A percentile compares a stretch with the other conserved stretches of the same genome.
phyloP scores from a whole-genome alignment of 2,888 invertebrate genomes.

The Chymomyza caudatula region DNA sequence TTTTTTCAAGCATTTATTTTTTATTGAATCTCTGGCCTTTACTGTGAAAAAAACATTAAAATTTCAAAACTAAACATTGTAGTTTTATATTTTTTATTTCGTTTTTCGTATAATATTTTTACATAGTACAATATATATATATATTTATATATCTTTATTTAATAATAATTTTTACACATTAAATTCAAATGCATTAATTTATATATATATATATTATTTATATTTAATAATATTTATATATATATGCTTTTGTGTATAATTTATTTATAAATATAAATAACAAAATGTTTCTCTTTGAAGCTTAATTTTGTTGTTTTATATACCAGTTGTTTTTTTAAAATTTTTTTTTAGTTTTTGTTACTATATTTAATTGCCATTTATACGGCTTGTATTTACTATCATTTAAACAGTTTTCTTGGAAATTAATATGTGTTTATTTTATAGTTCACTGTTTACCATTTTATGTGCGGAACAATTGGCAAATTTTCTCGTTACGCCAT shows the following conservation, averaged over 20 bases:
- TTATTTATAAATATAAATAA: constrained; percentile 74
- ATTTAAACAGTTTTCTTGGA: constrained; percentile 14
- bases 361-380: constrained; percentile 46
- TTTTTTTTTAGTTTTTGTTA: constrained; percentile 31
- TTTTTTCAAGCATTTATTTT: not conserved
- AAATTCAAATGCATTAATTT: constrained; percentile 66
- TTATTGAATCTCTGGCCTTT: constrained; percentile 7
- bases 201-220: constrained; percentile 34
- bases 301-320: constrained; percentile 22
- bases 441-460: constrained; percentile 56
- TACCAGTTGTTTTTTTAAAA: constrained; percentile 23
- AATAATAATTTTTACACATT: constrained; percentile 72
- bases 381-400: constrained; percentile 11
- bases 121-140: constrained; percentile 50
- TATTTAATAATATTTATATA: constrained; percentile 50
- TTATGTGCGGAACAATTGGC: constrained; percentile 74
- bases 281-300: constrained; percentile 73
- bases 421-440: constrained; percentile 33
- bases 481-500: constrained; percentile 34
- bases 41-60: constrained; percentile 7
- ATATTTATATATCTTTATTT: constrained; percentile 42
- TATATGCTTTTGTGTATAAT: constrained; percentile 37
- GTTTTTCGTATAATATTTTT: constrained; percentile 39
- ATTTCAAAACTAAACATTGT: constrained; percentile 6
- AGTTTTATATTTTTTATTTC: constrained; percentile 16